Conservation (phyloP, 37 sponge, comb jelly and placozoan species). For the Halichondria panicea region DNA sequence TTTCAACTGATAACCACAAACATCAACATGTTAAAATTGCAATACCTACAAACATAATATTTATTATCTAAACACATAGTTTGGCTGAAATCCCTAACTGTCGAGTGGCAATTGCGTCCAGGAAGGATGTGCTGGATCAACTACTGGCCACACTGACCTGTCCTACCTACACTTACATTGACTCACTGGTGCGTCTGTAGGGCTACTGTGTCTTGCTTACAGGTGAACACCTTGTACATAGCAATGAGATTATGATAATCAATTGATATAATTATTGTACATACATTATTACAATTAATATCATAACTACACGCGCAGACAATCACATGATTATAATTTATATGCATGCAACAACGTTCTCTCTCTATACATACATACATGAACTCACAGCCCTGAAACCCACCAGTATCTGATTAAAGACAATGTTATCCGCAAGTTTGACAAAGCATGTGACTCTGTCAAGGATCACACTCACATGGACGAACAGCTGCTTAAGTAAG, state of each 20-base stretch:
- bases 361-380: no score
- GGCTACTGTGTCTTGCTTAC: slow-evolving; percentile 22
- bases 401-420: slow-evolving; percentile 23
- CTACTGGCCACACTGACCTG: slow-evolving; percentile 22
- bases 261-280: no score
- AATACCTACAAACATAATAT: no score
- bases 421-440: background rate
- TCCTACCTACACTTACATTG: slow-evolving; percentile 36
- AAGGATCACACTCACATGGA: background rate
- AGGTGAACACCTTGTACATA: slow-evolving; percentile 15
- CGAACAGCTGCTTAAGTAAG: slow-evolving; percentile 11
- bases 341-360: no score
- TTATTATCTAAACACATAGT: background rate
- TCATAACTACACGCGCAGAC: no score
- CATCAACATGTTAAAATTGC: no score
- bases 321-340: no score
- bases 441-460: slow-evolving; percentile 9
- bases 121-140: slow-evolving; percentile 14
- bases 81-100: slow-evolving; percentile 50
- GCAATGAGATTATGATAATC: no score
- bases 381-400: slow-evolving; percentile 36
- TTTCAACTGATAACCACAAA: no score
- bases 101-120: slow-evolving; percentile 38
- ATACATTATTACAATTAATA: no score
- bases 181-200: slow-evolving; percentile 22